Base-by-base conservation (phyloP, 64 coral and sea anemone species). In the Cladopsammia gracilis region DNA sequence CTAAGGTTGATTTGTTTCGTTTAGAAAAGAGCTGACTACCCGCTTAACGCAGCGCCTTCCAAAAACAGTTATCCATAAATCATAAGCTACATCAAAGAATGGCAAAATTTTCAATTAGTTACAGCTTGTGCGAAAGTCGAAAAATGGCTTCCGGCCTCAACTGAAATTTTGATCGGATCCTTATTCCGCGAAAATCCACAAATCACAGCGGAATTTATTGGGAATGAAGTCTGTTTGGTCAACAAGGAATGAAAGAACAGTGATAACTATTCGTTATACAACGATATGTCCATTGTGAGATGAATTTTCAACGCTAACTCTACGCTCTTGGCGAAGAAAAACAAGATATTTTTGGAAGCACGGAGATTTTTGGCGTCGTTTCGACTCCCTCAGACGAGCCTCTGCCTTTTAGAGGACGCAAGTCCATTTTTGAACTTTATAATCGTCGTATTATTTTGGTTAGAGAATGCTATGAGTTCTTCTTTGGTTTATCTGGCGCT, bases 51-150 rank as follows among this genome's bases (percentile, higher is more conserved):
- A 83, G 79, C 79, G 79, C 44, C 79, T 83, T 83, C 34, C 60
- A 83, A 73, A 83, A 83, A 83, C 79, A 66, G 79, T 65, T 48
- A 83, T 83, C 34, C 60, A 83, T 83, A 83, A 83, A 83, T 65
- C 59, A 83, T 83, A 18, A 83, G 59, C 56, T 20, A 57, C 61
- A 18, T 9, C 79, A 64, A 65, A 83, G 59, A 62, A 83, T 34
- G 5, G 18, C 43, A 83, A 26, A 65, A 49, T 65, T 83, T 83
- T 83, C 14, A 65, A 65, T 83, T 24, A 83, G 79, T 48, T 83
- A 83, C 58, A 83, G 79, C 59, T 15, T 24, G 7, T 11, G 57
- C 59, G 58, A 65, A 83, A 20, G 23, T 22, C 65, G 14, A 13
- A 64, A 83, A 83, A 65, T 83, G 79, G 52, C 14, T 57, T 59